These are phyloP conservation scores for Charanyca ferruginea DNA, from an alignment of 2,888 invertebrate species.

Conservation along the genomic window DNA sequence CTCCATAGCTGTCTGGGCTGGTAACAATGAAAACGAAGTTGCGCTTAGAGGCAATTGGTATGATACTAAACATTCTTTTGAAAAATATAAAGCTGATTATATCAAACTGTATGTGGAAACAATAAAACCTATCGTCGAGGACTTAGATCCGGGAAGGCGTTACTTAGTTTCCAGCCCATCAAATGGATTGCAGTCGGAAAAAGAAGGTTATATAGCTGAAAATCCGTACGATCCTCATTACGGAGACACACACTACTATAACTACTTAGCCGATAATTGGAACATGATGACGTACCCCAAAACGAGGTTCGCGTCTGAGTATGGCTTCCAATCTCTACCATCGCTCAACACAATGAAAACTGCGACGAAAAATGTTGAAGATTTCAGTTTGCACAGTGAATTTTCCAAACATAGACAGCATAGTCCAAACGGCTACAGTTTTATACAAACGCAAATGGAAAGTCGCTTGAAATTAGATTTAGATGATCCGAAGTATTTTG, in stretches of 20 bases:
- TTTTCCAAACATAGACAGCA: conserved; percentile 96
- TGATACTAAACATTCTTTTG: conserved; percentile 86
- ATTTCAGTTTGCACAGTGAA: conserved; percentile 89
- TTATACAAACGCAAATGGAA: conserved; percentile 92
- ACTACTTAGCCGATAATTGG: conserved; percentile 96
- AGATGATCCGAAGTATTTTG: conserved; percentile 90
- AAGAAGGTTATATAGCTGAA: conserved; percentile 94
- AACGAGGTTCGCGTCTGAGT: conserved; percentile 98
- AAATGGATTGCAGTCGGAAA: conserved; percentile 94
- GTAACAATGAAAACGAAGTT: conserved; percentile 99
- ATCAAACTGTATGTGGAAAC: conserved; percentile 95
- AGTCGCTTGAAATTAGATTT: conserved; percentile 92
- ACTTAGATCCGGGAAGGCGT: conserved; percentile 92
- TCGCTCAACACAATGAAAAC: conserved; percentile 92
- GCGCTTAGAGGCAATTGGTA: conserved; percentile 97
- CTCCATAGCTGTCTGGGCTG: conserved; percentile 97
- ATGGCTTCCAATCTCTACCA: conserved; percentile 98
- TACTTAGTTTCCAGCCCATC: conserved; percentile 98
- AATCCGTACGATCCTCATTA: conserved; percentile 95
- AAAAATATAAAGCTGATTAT: conserved; percentile 94
- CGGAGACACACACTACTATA: conserved; percentile 98
- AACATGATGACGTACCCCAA: conserved; percentile 94
- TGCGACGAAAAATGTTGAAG: conserved; percentile 88
- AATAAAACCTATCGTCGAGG: conserved; percentile 92
- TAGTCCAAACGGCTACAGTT: conserved; percentile 93